Conservation (phyloP, 2,113 vertebrate genomes). For the Meles meles region DNA sequence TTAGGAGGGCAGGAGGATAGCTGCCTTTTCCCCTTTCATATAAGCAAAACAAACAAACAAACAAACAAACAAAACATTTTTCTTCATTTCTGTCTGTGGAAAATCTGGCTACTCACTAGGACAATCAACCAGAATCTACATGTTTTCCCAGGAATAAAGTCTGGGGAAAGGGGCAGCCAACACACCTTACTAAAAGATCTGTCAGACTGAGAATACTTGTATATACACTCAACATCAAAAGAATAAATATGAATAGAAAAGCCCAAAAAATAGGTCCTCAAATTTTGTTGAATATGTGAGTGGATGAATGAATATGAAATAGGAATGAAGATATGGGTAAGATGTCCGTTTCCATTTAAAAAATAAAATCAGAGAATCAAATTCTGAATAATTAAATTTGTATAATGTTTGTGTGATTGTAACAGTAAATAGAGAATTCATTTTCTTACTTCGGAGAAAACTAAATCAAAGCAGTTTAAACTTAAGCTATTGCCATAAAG, state of each 20-base stretch:
- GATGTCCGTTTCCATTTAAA: neutral
- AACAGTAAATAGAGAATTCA: neutral
- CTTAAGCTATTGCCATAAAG: neutral
- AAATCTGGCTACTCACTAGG: neutral
- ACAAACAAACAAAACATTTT: neutral
- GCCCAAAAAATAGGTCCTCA: neutral
- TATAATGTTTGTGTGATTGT: neutral
- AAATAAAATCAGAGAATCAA: neutral
- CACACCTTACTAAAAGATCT: neutral
- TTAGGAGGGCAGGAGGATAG: rapidly evolving
- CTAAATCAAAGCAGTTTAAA: neutral
- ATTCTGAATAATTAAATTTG: neutral
- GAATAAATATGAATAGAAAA: neutral
- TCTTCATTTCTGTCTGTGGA: neutral
- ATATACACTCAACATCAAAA: neutral
- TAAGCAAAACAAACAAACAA: neutral
- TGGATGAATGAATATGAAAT: neutral
- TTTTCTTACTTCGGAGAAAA: neutral
- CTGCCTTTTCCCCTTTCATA: neutral
- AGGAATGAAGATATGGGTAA: neutral
- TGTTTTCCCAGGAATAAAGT: neutral
- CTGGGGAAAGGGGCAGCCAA: neutral
- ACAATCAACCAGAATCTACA: neutral
- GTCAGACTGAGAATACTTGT: neutral
- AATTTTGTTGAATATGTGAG: neutral